phyloP scores from a whole-genome alignment of 2,113 vertebrate species.

The Aldabrachelys gigantea region DNA sequence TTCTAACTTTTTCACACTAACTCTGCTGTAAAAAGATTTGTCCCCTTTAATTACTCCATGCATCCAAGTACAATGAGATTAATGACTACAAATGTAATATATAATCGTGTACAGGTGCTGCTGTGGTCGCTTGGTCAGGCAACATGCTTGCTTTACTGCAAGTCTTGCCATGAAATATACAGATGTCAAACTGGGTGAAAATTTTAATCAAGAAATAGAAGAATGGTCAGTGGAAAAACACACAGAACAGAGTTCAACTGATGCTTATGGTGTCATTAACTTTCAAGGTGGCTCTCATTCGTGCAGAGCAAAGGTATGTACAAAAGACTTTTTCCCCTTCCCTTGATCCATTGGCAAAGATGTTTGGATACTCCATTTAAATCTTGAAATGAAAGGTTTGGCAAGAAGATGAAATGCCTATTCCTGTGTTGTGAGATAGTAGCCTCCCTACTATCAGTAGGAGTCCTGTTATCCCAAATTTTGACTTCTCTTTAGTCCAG shows the following conservation, averaged over 20 bases:
- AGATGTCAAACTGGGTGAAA: constrained; percentile 95
- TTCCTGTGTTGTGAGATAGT: accelerated
- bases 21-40: neutral
- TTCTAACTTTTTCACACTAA: accelerated
- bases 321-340: neutral
- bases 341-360: accelerated
- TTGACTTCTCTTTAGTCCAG: neutral
- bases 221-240: constrained; percentile 98
- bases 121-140: constrained; percentile 95
- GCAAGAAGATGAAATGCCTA: neutral
- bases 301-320: constrained; percentile 94
- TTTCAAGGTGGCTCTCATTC: constrained; percentile 99
- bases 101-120: constrained; percentile 85
- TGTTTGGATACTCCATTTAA: neutral
- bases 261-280: constrained; percentile 97
- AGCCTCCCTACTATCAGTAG: neutral
- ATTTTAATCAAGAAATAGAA: constrained; percentile 83
- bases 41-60: neutral
- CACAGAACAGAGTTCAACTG: constrained; percentile 93
- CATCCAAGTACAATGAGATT: neutral
- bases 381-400: neutral
- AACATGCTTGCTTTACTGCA: constrained; percentile 96
- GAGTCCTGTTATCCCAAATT: neutral
- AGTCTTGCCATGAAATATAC: constrained; percentile 96
- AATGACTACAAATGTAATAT: neutral